A percentile compares a stretch with the other conserved stretches of the same genome.
Evolutionary conservation across 1,140 invertebrate species (phyloP).

Genomic region (Drosophila santomea): DNA sequence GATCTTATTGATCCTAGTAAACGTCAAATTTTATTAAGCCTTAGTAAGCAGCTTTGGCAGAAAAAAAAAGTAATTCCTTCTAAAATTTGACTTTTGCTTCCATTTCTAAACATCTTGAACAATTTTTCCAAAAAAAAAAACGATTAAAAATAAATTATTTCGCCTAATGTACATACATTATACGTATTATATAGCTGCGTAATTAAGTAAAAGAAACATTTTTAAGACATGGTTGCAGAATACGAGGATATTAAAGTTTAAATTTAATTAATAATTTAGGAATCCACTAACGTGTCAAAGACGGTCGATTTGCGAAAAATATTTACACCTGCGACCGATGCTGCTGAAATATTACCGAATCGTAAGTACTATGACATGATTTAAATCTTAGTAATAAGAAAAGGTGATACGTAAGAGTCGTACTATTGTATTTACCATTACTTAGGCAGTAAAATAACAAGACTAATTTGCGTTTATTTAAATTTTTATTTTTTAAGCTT

Average conservation of each 20-base stretch:
- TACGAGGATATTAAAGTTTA: neutral
- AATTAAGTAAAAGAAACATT: neutral
- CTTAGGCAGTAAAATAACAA: slow-evolving; percentile 9
- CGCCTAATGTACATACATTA: neutral
- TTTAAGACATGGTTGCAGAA: neutral
- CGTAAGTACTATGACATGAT: slow-evolving; percentile 85
- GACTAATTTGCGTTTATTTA: neutral
- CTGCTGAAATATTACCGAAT: slow-evolving; percentile 89
- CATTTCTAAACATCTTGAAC: too few relatives aligned
- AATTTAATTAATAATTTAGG: slow-evolving; percentile 69
- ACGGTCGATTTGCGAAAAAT: slow-evolving; percentile 93
- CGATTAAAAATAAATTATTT: too few relatives aligned
- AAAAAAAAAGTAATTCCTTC: slow-evolving; percentile 49
- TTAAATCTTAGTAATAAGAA: slow-evolving; percentile 12
- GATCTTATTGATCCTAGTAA: slow-evolving; percentile 92
- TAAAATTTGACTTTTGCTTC: slow-evolving; percentile 1
- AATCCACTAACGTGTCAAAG: slow-evolving; percentile 84
- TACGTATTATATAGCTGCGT: neutral
- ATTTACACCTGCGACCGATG: slow-evolving; percentile 92
- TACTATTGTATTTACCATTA: neutral
- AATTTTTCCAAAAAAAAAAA: too few relatives aligned
- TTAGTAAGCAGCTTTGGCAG: slow-evolving; percentile 86
- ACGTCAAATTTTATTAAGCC: slow-evolving; percentile 90
- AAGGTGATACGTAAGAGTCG: slow-evolving; percentile 77
- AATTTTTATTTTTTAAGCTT: neutral